phyloP scores from a whole-genome alignment of 2,797 vertebrate genomes.

The Miichthys miiuy region DNA sequence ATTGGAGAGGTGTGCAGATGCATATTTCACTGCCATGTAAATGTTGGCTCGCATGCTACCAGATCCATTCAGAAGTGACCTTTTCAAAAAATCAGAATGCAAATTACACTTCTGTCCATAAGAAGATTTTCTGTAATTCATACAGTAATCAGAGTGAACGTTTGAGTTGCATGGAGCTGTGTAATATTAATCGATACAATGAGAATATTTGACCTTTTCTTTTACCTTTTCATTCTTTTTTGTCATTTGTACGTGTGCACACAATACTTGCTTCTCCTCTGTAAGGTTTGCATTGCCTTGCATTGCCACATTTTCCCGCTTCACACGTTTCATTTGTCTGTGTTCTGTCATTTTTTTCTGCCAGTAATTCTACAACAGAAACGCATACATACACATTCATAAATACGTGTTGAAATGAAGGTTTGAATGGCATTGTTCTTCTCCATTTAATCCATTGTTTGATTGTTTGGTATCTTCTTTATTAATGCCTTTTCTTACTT shows the following conservation, averaged over 20 bases:
- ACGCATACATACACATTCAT: slow-evolving; percentile 39
- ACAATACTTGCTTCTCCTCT: slow-evolving; percentile 33
- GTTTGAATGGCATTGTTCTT: slow-evolving; percentile 32
- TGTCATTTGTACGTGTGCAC: slow-evolving; percentile 31
- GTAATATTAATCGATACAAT: slow-evolving; percentile 23
- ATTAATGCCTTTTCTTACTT: slow-evolving; percentile 34
- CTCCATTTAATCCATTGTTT: slow-evolving; percentile 31
- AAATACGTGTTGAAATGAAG: slow-evolving; percentile 31
- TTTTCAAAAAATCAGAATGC: slow-evolving; percentile 58
- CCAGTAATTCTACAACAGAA: slow-evolving; percentile 38
- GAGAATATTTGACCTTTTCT: slow-evolving; percentile 29
- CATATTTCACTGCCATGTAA: slow-evolving; percentile 57
- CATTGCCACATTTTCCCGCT: slow-evolving; percentile 24
- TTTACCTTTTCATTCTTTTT: slow-evolving; percentile 9
- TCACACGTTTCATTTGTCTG: slow-evolving; percentile 52
- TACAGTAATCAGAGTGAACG: slow-evolving; percentile 36
- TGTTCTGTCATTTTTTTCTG: slow-evolving; percentile 58
- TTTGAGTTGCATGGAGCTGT: slow-evolving; percentile 60
- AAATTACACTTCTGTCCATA: slow-evolving; percentile 36
- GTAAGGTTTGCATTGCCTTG: slow-evolving; percentile 30
- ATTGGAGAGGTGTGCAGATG: slow-evolving; percentile 54
- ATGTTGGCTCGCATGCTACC: slow-evolving; percentile 64
- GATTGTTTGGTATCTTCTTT: slow-evolving; percentile 9
- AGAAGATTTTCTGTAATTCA: slow-evolving; percentile 42
- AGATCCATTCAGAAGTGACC: slow-evolving; percentile 60